Evolutionary conservation across 1,140 invertebrate genomes (phyloP).

Genomic region (Nixonia krombeini): DNA sequence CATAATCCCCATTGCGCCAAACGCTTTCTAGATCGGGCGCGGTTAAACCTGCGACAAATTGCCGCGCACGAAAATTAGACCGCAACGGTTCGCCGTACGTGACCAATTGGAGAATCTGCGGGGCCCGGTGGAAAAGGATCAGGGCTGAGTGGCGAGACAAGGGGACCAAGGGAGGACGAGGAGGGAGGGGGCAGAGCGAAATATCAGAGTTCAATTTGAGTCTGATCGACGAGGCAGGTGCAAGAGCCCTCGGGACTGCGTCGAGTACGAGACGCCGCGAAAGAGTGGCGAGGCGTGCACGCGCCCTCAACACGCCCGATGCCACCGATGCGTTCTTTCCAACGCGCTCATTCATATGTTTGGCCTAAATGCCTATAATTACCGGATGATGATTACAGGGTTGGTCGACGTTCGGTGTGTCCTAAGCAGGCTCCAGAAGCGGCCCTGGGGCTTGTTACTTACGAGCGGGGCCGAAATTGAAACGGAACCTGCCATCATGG

Average conservation of each 20-base stretch:
- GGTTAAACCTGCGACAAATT: neutral
- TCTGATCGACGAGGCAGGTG: slow-evolving; percentile 54
- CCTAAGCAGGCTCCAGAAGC: slow-evolving; percentile 7
- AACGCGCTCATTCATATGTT: slow-evolving; percentile 64
- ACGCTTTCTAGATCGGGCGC: too few relatives aligned
- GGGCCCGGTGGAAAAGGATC: slow-evolving; percentile 17
- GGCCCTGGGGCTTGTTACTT: slow-evolving; percentile 51
- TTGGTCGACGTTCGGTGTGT: slow-evolving; percentile 39
- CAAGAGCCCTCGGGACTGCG: slow-evolving; percentile 42
- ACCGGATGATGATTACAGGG: slow-evolving; percentile 67
- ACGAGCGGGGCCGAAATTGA: slow-evolving; percentile 58
- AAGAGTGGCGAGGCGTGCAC: slow-evolving; percentile 52
- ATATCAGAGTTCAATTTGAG: slow-evolving; percentile 59
- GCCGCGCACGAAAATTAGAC: neutral
- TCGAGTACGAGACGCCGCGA: slow-evolving; percentile 13
- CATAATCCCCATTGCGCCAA: slow-evolving; percentile 34
- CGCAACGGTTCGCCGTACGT: slow-evolving; percentile 27
- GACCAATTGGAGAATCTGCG: slow-evolving; percentile 43
- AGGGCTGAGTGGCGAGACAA: slow-evolving; percentile 41
- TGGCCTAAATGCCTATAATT: slow-evolving; percentile 70
- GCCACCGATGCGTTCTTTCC: slow-evolving; percentile 60
- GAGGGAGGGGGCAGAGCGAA: slow-evolving; percentile 23
- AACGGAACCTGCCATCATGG: slow-evolving; percentile 45
- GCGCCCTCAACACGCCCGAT: slow-evolving; percentile 62
- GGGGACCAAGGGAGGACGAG: slow-evolving; percentile 5